Evolutionary conservation across 2,797 vertebrate genomes (phyloP).

Genomic region (Champsocephalus gunnari): DNA sequence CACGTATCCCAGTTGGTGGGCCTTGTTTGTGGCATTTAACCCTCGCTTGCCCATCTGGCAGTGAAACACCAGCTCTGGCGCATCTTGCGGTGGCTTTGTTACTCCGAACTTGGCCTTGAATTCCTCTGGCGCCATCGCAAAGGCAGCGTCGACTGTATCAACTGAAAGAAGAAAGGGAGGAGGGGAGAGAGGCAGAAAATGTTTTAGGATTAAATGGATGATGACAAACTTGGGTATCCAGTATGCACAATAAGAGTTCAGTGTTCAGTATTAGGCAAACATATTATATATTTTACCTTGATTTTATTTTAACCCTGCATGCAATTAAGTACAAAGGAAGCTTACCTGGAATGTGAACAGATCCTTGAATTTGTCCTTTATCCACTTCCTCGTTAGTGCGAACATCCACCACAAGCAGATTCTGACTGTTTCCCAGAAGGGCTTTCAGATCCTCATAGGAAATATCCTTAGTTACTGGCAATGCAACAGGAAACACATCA

Average conservation of each 20-base stretch:
- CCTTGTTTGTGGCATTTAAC: conserved; percentile 77
- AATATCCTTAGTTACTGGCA: conserved; percentile 66
- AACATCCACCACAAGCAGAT: conserved; percentile 85
- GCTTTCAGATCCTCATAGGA: conserved; percentile 80
- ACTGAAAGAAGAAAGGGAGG: conserved; percentile 68
- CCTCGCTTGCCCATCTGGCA: conserved; percentile 86
- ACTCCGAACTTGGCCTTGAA: conserved; percentile 83
- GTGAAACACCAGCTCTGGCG: conserved; percentile 85
- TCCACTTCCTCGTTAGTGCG: conserved; percentile 84
- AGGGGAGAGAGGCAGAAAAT: not conserved
- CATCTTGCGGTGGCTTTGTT: conserved; percentile 76
- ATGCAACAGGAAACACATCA: not conserved
- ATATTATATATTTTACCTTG: not conserved
- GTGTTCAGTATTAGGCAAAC: not conserved
- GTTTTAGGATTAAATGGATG: not conserved
- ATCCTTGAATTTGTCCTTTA: conserved; percentile 82
- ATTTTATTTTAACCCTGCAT: not conserved
- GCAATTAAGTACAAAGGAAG: not conserved
- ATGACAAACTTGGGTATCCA: not conserved
- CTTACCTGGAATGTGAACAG: conserved; percentile 86
- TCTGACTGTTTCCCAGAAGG: conserved; percentile 68
- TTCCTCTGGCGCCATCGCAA: conserved; percentile 79
- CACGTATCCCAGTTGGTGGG: conserved; percentile 78
- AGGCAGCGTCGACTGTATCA: conserved; percentile 78
- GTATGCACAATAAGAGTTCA: not conserved